These are phyloP conservation scores for Neria commutata DNA, from an alignment of 2,888 invertebrate genomes.

Conservation along the genomic window DNA sequence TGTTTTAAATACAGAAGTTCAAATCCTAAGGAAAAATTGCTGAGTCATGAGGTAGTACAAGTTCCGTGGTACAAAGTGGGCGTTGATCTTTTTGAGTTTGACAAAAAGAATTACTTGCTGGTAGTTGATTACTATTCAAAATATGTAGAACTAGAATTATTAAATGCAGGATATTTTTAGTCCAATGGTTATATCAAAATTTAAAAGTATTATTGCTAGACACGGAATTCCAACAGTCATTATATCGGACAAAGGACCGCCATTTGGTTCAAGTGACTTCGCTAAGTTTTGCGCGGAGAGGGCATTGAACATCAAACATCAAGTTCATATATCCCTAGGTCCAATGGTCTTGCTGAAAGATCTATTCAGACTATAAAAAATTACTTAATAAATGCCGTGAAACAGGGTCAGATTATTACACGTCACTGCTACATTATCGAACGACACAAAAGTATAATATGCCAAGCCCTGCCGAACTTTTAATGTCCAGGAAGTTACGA, in stretches of 20 bases:
- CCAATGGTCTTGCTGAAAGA: no score
- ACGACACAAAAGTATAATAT: slow-evolving; percentile 16
- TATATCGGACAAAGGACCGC: slow-evolving; percentile 31
- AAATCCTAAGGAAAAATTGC: slow-evolving; percentile 18
- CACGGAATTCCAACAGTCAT: slow-evolving; percentile 30
- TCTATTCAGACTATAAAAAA: slow-evolving; percentile 27
- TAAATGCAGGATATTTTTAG: slow-evolving; percentile 17
- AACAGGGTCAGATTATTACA: slow-evolving; percentile 20
- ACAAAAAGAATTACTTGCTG: slow-evolving; percentile 24
- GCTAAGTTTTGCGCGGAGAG: slow-evolving; percentile 18
- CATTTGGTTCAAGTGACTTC: slow-evolving; percentile 26
- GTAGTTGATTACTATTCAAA: slow-evolving; percentile 36
- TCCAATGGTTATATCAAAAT: slow-evolving; percentile 16
- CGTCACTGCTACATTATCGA: slow-evolving; percentile 17
- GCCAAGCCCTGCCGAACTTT: slow-evolving; percentile 19
- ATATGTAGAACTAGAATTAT: slow-evolving; percentile 27
- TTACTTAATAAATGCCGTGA: slow-evolving; percentile 19
- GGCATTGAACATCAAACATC: slow-evolving; percentile 19
- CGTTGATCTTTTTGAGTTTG: slow-evolving; percentile 27
- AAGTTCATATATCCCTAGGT: slow-evolving; percentile 28
- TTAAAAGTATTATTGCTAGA: slow-evolving; percentile 32
- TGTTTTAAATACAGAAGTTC: slow-evolving; percentile 29
- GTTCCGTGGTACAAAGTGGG: slow-evolving; percentile 23
- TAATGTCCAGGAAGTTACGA: slow-evolving; percentile 20
- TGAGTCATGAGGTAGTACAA: slow-evolving; percentile 7